Conservation (phyloP, 2,113 vertebrate genomes). For the Salminus brasiliensis region DNA sequence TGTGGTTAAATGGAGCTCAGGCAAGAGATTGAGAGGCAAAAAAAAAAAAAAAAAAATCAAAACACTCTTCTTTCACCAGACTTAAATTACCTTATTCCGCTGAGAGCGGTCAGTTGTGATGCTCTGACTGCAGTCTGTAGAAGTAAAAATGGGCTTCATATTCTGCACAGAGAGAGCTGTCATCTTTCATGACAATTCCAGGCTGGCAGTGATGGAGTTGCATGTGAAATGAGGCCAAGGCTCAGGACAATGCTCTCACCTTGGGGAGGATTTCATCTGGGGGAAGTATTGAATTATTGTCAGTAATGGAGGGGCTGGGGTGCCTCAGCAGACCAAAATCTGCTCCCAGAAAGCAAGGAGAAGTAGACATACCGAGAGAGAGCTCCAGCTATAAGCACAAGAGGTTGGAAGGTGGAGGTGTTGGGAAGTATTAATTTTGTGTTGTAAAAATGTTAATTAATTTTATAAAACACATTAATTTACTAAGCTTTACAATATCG, state of each 20-base stretch:
- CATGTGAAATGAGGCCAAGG: constrained; percentile 46
- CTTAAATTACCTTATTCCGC: constrained; percentile 48
- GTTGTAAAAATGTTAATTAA: too few relatives aligned
- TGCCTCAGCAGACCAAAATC: constrained; percentile 11
- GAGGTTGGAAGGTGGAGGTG: neutral
- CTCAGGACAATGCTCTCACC: constrained; percentile 40
- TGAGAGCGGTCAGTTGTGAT: constrained; percentile 16
- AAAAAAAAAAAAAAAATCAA: constrained; percentile 17
- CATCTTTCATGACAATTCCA: constrained; percentile 49
- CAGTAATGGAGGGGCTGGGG: constrained; percentile 22
- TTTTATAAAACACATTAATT: too few relatives aligned
- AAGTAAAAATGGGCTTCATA: constrained; percentile 45
- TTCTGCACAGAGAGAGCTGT: constrained; percentile 39
- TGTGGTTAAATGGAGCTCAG: neutral
- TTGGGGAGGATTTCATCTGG: constrained; percentile 44
- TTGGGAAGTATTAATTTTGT: neutral
- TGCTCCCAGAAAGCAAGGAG: neutral
- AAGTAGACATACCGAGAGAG: neutral
- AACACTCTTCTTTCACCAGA: constrained; percentile 34
- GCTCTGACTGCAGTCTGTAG: constrained; percentile 37
- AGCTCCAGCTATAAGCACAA: neutral
- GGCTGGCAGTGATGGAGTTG: constrained; percentile 49
- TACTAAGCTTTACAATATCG: too few relatives aligned
- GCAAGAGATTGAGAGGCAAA: neutral
- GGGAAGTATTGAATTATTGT: constrained; percentile 49